Evolutionary conservation across 2,888 invertebrate genomes (phyloP), one percentile per base, ranked within the genome.

Genomic region (Limnephilus lunatus): DNA sequence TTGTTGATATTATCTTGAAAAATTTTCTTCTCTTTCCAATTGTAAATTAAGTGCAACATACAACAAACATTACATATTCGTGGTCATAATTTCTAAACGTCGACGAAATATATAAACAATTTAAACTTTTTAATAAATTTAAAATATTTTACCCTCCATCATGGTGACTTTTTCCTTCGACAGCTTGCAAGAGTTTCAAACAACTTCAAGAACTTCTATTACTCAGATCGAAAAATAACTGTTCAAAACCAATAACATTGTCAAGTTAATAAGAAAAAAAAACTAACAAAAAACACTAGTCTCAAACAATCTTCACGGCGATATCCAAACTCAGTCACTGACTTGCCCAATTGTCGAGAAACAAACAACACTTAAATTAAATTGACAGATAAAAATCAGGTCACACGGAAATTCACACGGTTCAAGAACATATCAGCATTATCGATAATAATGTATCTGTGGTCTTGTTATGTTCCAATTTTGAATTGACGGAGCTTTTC

Each of bases 101-200:
- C 7, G 9, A 68, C 2, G 1, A 68, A 19, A 53, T 19, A 0
- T 19, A 7, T 19, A 53, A 44, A 19, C 4, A 25, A 9, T 7
- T 68, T n/a, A 2, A 68, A n/a, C n/a, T 25, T 25, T 68, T 68
- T 68, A 25, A 68, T 31, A 14, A 83, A 30, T 44, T 15, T 30
- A 48, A 44, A 48, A 14, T 86, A n/a, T 25, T 12, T 86, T 86
- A 86, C 86, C 86, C 48, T 86, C 86, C n/a, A 86, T 86, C 86
- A 86, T 86, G 14, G 86, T 86, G 44, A 86, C 86, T 86, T 86
- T 86, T 86, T 86, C 86, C 44, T 86, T 86, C 39, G 86, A 86
- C 86, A 86, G 86, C 86, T 86, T 86, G 86, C 25, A 44, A 44
- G 35, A 82, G 35, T 35, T 83, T 83, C 35, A 83, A 35, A 32